These are phyloP conservation scores for Takifugu bimaculatus DNA, from an alignment of 2,113 vertebrate genomes.

Conservation along the genomic window DNA sequence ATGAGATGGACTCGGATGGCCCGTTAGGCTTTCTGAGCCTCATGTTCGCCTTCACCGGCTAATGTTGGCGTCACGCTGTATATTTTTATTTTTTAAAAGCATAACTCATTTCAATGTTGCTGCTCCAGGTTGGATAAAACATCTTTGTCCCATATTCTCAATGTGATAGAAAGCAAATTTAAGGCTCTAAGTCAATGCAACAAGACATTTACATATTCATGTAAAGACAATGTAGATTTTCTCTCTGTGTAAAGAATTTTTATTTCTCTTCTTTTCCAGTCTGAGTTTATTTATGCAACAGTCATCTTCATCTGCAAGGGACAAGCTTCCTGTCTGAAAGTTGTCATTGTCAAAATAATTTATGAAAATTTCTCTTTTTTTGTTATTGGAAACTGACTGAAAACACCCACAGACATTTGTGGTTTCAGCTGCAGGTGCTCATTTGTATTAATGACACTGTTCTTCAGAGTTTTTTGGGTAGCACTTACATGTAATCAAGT, in stretches of 20 bases:
- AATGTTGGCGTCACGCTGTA: too few species aligned
- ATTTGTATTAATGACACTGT: constrained; percentile 70
- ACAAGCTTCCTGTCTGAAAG: constrained; percentile 59
- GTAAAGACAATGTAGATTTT: too few species aligned
- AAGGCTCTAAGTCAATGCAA: constrained; percentile 2
- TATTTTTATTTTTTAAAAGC: too few species aligned
- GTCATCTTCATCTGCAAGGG: constrained; percentile 43
- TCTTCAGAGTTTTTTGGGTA: constrained; percentile 35
- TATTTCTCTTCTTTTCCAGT: constrained; percentile 3
- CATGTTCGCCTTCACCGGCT: not conserved
- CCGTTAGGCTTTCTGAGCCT: constrained; percentile 6
- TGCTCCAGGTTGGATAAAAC: constrained; percentile 12
- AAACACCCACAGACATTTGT: constrained; percentile 68
- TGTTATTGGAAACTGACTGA: constrained; percentile 55
- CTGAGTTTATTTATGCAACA: constrained; percentile 33
- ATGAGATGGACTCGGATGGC: constrained; percentile 12
- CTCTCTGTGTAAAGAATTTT: not conserved
- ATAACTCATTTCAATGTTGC: constrained; percentile 2
- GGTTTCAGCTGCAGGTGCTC: constrained; percentile 74
- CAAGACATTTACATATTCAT: not conserved
- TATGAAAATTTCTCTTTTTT: constrained; percentile 57
- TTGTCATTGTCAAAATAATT: constrained; percentile 63
- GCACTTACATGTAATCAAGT: constrained; percentile 62
- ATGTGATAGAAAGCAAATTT: not conserved
- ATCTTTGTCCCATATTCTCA: constrained; percentile 4